Conservation (phyloP, 2,888 invertebrate genomes). For the Stenodema calcarata region DNA sequence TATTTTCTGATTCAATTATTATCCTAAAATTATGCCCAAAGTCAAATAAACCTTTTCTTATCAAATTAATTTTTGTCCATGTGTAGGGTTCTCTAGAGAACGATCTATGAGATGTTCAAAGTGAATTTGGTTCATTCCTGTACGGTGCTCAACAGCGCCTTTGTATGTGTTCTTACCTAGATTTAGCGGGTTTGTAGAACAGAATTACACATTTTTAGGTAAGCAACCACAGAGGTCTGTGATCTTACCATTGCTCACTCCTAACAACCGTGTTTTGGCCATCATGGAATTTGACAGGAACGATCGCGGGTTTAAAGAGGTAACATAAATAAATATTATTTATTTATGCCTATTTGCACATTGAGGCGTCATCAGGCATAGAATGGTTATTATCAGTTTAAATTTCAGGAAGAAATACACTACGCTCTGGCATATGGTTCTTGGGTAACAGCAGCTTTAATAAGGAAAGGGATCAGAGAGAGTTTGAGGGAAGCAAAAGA, state of each 20-base stretch:
- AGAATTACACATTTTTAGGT: not conserved
- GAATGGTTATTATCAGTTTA: not conserved
- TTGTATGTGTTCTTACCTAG: too few species aligned
- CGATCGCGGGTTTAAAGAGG: not conserved
- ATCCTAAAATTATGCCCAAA: too few species aligned
- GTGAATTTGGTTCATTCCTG: too few species aligned
- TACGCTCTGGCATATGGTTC: constrained; percentile 31
- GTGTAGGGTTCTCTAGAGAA: too few species aligned
- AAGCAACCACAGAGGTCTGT: not conserved
- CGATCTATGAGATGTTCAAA: too few species aligned
- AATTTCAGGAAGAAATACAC: constrained; percentile 31
- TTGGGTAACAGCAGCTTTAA: constrained; percentile 40
- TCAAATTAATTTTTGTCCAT: too few species aligned
- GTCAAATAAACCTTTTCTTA: too few species aligned
- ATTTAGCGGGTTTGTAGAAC: too few species aligned
- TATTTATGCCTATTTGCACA: too few species aligned
- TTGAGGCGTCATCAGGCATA: not conserved
- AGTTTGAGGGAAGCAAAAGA: constrained; percentile 35
- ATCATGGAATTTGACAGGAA: constrained; percentile 47
- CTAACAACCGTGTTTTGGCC: constrained; percentile 42
- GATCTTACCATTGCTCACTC: constrained; percentile 42
- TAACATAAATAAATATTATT: not conserved
- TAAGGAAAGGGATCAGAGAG: constrained; percentile 23
- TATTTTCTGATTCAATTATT: too few species aligned
- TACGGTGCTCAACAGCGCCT: too few species aligned